These are phyloP conservation scores for Pollenia griseotomentosa DNA, from an alignment of 2,888 invertebrate genomes.

Conservation along the genomic window DNA sequence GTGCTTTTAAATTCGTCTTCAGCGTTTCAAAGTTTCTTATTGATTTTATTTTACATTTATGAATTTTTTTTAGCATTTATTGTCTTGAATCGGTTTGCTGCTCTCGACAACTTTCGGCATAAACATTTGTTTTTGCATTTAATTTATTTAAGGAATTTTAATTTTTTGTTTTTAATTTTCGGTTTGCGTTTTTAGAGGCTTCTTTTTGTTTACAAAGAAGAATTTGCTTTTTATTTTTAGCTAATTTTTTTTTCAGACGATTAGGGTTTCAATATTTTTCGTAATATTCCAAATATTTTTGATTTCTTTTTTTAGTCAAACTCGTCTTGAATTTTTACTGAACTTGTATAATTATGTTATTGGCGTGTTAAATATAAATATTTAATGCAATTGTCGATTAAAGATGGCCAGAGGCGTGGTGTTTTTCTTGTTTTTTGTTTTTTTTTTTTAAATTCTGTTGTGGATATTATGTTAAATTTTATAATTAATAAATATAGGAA, in stretches of 20 bases:
- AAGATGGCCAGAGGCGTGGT: constrained; percentile 8
- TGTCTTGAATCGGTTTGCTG: constrained; percentile 1
- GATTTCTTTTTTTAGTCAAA: background rate
- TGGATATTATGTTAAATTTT: background rate
- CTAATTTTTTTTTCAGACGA: background rate
- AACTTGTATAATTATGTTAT: constrained; percentile 21
- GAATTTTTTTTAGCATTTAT: background rate
- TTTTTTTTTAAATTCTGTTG: background rate
- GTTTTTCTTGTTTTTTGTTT: background rate
- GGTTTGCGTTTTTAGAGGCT: constrained; percentile 11
- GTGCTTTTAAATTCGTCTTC: background rate
- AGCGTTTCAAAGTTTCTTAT: background rate
- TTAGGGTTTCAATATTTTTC: constrained; percentile 6
- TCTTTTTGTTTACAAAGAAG: constrained; percentile 3
- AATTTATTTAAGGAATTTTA: constrained; percentile 51
- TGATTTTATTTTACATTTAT: background rate
- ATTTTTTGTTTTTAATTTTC: constrained; percentile 10
- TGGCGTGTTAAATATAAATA: constrained; percentile 1
- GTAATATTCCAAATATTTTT: background rate
- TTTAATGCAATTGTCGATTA: constrained; percentile 35
- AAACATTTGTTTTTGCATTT: constrained; percentile 25
- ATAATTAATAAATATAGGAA: constrained; percentile 28
- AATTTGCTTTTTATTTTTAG: constrained; percentile 27
- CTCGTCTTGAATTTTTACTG: background rate
- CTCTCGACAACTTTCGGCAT: background rate